Evolutionary conservation across 2,113 vertebrate genomes (phyloP).

Genomic region (Coptodon rendalli): DNA sequence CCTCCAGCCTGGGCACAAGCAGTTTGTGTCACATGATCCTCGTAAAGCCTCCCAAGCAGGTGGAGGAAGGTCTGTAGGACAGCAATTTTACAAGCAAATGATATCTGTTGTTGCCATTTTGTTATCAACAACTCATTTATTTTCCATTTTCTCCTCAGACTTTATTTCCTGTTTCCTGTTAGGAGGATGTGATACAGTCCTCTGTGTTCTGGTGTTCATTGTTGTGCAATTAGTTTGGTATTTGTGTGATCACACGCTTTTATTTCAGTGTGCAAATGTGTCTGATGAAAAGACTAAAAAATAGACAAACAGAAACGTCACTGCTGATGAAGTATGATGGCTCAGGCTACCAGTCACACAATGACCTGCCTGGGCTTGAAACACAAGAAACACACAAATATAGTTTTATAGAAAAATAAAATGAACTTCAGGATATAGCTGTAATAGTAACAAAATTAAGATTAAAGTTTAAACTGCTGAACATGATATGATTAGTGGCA

Average conservation of each 20-base stretch:
- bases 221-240: background rate
- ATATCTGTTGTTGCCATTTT: background rate
- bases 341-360: conserved; percentile 35
- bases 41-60: conserved; percentile 64
- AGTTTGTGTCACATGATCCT: conserved; percentile 86
- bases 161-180: background rate
- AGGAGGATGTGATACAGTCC: background rate
- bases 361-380: conserved; percentile 50
- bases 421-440: background rate
- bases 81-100: background rate
- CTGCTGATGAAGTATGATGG: conserved; percentile 46
- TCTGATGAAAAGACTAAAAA: background rate
- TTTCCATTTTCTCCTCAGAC: background rate
- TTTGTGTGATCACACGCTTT: background rate
- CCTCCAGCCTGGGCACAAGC: conserved; percentile 79
- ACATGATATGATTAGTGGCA: background rate
- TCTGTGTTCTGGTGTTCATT: background rate
- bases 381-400: background rate
- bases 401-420: background rate
- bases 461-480: background rate
- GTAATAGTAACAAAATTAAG: background rate
- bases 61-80: background rate
- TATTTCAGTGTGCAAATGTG: background rate
- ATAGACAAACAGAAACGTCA: background rate
- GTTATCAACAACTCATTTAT: background rate